Base-by-base conservation (phyloP, 2,888 invertebrate genomes). In the Artemia sp. region DNA sequence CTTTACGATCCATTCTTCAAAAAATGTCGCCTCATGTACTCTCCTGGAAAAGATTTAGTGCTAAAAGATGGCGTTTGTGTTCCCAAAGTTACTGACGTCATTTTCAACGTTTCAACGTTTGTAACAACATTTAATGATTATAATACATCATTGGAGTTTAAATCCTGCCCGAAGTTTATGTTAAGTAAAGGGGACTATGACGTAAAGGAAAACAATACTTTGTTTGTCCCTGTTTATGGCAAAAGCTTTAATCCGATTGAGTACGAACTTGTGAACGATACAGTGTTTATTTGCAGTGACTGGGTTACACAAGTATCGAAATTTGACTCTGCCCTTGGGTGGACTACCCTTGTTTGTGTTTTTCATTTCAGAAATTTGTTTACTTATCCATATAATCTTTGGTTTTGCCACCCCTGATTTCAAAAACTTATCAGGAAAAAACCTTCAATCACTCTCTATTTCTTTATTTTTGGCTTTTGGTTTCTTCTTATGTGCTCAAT, bases 401-500 rank as follows among this genome's bases (percentile, higher is more conserved):
- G 81, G 81, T 74, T 73, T 77, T 51, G 71, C 79, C 19, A 78
- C 82, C 19, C 78, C 80, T 0, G 79, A 81, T 68, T 75, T 83
- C 66, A 76, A 80, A 66, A 82, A 82, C 73, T 75, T 81, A 52
- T 81, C 81, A 6, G 82, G 82, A 19, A 81, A 80, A 73, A 82
- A 81, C 73, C 73, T 82, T 67, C 80, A 81, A n/a, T 80, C 81
- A n/a, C 76, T 82, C 12, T 79, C 80, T 68, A 73, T 79, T 19
- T 77, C 81, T 0, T 76, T 83, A 11, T 76, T 82, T 70, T 73
- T 78, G 9, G 81, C 81, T 1, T 81, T 82, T 74, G 72, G 76
- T n/a, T 75, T 78, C 66, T 82, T 82, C 75, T 76, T 80, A 71
- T 75, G 77, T 19, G 77, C 78, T 51, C 78, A 79, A 69, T 76